Evolutionary conservation across 2,113 vertebrate genomes (phyloP).

Genomic region (Ptilorrhoa leucosticta): DNA sequence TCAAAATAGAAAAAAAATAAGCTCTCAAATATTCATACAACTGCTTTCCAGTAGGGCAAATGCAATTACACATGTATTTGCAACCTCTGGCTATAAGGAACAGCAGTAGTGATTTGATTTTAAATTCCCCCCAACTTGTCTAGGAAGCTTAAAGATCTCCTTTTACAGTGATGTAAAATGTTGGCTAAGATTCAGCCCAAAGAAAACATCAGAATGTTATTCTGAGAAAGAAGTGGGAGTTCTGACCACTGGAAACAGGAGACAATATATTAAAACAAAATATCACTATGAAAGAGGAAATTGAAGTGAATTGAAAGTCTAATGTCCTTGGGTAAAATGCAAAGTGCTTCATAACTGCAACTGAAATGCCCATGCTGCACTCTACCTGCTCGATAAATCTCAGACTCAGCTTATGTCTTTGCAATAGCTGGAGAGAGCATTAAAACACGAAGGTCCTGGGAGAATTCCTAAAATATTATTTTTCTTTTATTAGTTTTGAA

Average conservation of each 20-base stretch:
- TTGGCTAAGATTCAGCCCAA: not conserved
- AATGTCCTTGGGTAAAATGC: not conserved
- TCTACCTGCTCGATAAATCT: not conserved
- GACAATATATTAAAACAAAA: not conserved
- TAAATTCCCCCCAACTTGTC: not conserved
- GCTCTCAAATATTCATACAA: not conserved
- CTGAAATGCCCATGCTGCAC: not conserved
- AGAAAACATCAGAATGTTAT: not conserved
- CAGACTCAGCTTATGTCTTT: not conserved
- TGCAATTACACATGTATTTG: constrained; percentile 4
- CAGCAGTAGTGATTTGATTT: not conserved
- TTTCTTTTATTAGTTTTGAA: not conserved
- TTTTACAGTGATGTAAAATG: not conserved
- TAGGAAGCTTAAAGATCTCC: not conserved
- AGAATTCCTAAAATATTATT: not conserved
- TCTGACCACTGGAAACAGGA: not conserved
- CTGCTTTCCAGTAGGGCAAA: not conserved
- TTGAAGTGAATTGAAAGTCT: not conserved
- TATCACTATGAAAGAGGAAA: not conserved
- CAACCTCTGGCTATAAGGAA: not conserved
- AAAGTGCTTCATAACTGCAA: not conserved
- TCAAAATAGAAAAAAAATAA: not conserved
- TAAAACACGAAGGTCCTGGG: not conserved
- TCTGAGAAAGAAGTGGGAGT: not conserved
- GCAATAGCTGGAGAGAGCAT: not conserved